Evolutionary conservation across 2,113 vertebrate genomes (phyloP), one percentile per base, ranked within the genome.

Genomic region (Hypomesus transpacificus): DNA sequence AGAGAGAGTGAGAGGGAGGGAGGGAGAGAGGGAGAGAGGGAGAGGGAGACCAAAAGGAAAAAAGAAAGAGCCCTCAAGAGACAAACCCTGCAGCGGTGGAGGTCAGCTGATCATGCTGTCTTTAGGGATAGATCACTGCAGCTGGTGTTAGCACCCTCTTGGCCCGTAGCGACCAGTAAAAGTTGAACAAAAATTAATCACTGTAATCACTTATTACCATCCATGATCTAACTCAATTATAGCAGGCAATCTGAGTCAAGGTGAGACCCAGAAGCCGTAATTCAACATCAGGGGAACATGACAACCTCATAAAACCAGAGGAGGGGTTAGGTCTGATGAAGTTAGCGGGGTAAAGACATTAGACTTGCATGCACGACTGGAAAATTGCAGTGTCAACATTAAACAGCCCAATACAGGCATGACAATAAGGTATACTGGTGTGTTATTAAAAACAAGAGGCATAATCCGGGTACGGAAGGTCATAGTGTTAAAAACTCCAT

Each of bases 111-210:
- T 77, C 74, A 66, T 75, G 62, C 31, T 64, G 14, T 65, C 71
- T 73, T 59, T 61, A n/a, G 46, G 75, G 70, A 78, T 59, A 68
- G 31, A 65, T 68, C 65, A 83, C 75, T 66, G 18, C 71, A 59
- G 74, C 71, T 56, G 4, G 52, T 65, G 62, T 82, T 75, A 80
- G 75, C 77, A 64, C 28, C 52, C 53, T 52, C 65, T 56, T 78
- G 74, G 52, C 70, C 70, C 34, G 71, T 53, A 51, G 70, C 59
- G 66, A 53, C 16, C 58, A 66, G 11, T 3, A 1, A 57, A 66
- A 61, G 56, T 75, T 71, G 16, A 68, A n/a, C n/a, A 74, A 28
- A 77, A 70, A 80, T 86, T 75, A 63, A 84, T 87, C 86, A 87
- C 24, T 3, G 6, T 68, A 70, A 83, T 85, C 54, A 76, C 67